Conservation (phyloP, 2,797 vertebrate species). For the Acanthopagrus latus region DNA sequence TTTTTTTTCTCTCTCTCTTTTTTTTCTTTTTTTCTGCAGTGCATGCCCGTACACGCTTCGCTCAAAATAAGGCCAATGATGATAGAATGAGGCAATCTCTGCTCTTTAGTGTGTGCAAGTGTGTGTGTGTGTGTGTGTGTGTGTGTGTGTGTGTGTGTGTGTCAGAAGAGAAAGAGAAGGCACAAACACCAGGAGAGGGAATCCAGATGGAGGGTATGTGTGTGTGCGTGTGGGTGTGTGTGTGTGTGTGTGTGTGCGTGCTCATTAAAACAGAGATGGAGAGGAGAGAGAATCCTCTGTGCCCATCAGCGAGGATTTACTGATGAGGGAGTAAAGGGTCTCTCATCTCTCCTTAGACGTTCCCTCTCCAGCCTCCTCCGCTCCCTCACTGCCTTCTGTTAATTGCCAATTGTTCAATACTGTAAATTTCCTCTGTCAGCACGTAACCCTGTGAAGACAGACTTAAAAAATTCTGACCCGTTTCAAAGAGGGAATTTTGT, state of each 20-base stretch:
- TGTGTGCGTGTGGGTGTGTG: slow-evolving; percentile 29
- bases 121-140: slow-evolving; percentile 50
- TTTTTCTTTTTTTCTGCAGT: slow-evolving; percentile 54
- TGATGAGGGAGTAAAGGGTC: slow-evolving; percentile 80
- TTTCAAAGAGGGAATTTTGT: slow-evolving; percentile 68
- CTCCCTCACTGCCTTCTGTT: slow-evolving; percentile 67
- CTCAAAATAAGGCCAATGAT: slow-evolving; percentile 84
- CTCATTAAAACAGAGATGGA: slow-evolving; percentile 77
- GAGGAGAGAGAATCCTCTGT: slow-evolving; percentile 65
- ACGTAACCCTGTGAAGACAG: slow-evolving; percentile 58
- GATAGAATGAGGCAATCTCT: slow-evolving; percentile 86
- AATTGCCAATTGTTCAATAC: slow-evolving; percentile 76
- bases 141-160: slow-evolving; percentile 53
- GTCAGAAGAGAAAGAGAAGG: slow-evolving; percentile 59
- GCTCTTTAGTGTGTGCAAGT: slow-evolving; percentile 69
- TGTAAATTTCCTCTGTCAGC: slow-evolving; percentile 77
- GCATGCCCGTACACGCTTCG: slow-evolving; percentile 50
- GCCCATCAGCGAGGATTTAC: slow-evolving; percentile 83
- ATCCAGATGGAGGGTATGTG: slow-evolving; percentile 41
- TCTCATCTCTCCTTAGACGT: slow-evolving; percentile 78
- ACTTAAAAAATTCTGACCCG: slow-evolving; percentile 58
- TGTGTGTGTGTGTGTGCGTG: slow-evolving; percentile 36
- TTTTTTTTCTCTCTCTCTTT: slow-evolving; percentile 38
- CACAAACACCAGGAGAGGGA: slow-evolving; percentile 66
- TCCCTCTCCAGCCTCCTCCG: slow-evolving; percentile 49